These are phyloP conservation scores for Drosophila asahinai DNA, from an alignment of 1,140 invertebrate species.

Conservation along the genomic window DNA sequence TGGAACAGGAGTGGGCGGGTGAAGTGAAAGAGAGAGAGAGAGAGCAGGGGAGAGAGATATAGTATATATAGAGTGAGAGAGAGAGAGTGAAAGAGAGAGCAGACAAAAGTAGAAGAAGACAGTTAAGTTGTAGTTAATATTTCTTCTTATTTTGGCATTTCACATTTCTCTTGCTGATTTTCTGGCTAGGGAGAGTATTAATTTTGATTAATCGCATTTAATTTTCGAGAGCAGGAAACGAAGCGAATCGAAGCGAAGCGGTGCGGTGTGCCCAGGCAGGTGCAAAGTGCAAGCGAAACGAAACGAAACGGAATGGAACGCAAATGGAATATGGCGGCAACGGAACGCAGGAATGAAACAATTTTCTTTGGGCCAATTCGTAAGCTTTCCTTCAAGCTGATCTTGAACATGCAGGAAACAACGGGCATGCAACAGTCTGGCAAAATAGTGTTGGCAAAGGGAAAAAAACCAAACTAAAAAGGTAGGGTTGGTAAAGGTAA, in stretches of 20 bases:
- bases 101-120: conserved; percentile 77
- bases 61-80: conserved; percentile 39
- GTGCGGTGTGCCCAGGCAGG: conserved; percentile 22
- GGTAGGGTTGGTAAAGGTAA: background rate
- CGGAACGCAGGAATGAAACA: conserved; percentile 25
- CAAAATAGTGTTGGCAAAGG: background rate
- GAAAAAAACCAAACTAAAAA: background rate
- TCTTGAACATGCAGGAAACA: conserved; percentile 10
- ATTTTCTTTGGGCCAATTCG: conserved; percentile 35
- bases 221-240: conserved; percentile 25
- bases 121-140: conserved; percentile 68
- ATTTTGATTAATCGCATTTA: conserved; percentile 42
- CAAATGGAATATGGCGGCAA: conserved; percentile 19
- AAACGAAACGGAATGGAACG: conserved; percentile 34
- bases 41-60: conserved; percentile 54
- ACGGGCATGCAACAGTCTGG: conserved; percentile 15
- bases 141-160: conserved; percentile 41
- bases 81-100: conserved; percentile 68
- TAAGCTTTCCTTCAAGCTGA: conserved; percentile 5
- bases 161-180: conserved; percentile 40
- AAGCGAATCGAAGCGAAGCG: conserved; percentile 22
- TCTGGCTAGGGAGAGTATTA: conserved; percentile 40
- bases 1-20: conserved; percentile 17
- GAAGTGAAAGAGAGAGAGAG: conserved; percentile 29
- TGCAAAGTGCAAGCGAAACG: conserved; percentile 45